phyloP scores from a whole-genome alignment of 2,888 invertebrate genomes.

The Xanthorhoe spadicearia region DNA sequence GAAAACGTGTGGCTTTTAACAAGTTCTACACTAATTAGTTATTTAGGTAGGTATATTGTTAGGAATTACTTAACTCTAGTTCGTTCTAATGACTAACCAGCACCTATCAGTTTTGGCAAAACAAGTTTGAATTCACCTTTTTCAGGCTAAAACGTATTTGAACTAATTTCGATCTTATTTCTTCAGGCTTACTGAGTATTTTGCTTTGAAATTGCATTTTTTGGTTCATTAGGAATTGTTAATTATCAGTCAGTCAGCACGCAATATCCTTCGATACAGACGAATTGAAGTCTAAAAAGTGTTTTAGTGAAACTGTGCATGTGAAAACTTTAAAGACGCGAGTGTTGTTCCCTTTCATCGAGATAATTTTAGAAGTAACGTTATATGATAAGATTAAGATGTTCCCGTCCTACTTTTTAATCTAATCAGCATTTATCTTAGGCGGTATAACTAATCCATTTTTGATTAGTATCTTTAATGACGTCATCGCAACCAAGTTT shows the following conservation, averaged over 20 bases:
- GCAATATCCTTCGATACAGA: conserved; percentile 58
- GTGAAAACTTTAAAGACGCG: background rate
- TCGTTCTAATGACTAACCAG: conserved; percentile 60
- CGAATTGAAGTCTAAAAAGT: conserved; percentile 45
- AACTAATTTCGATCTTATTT: conserved; percentile 55
- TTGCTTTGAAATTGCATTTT: conserved; percentile 51
- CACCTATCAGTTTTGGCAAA: conserved; percentile 70
- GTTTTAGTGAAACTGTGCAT: conserved; percentile 28
- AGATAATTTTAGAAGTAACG: background rate
- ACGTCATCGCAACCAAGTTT: background rate
- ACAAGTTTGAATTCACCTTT: conserved; percentile 68
- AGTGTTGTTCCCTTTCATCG: background rate
- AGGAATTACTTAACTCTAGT: conserved; percentile 49
- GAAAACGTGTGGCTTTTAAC: too few species aligned
- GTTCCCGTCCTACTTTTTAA: background rate
- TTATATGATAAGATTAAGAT: background rate
- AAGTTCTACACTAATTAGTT: background rate
- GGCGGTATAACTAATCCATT: background rate
- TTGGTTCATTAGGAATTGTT: conserved; percentile 65
- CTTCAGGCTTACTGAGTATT: conserved; percentile 50
- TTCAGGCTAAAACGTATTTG: conserved; percentile 53
- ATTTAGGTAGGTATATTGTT: conserved; percentile 29
- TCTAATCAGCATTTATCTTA: background rate
- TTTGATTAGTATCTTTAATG: background rate
- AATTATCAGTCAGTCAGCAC: conserved; percentile 68